Evolutionary conservation across 2,797 vertebrate genomes (phyloP), one percentile per base, ranked within the genome.

Genomic region (Strix occidentalis): DNA sequence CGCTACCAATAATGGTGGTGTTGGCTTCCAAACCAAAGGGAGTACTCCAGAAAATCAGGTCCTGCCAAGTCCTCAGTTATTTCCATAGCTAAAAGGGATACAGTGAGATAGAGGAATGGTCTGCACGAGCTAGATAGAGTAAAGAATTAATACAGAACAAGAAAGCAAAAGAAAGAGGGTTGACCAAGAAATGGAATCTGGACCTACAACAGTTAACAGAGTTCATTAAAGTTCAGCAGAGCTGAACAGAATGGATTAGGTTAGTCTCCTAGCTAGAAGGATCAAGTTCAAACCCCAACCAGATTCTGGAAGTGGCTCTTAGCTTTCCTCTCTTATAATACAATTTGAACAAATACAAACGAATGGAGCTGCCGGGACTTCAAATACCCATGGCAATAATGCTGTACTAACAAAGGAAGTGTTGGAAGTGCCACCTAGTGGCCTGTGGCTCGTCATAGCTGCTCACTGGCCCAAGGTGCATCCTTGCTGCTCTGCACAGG

Each of bases 81-180:
- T 89, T 94, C 81, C 84, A 94, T 21, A 75, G 83, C 76, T 89
- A 87, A 75, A 90, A 95, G 76, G 50, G 68, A 89, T 75, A 87
- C 28, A 63, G 65, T 60, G 65, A 84, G 70, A 90, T 4, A 93
- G 41, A 82, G 61, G 89, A 96, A 94, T 71, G 48, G 57, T 60
- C 51, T 72, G 72, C 68, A 72, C 0, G 2, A 76, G 54, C 71
- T 85, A 79, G 80, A 86, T 1, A 92, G 88, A 89, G 79, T 60
- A 53, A 96, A 89, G 65, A 78, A 56, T 90, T 87, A 68, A 74
- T 70, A 96, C 66, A 94, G 76, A 95, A 95, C 33, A 65, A 70
- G 61, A 94, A 95, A 89, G 81, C 66, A 90, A 93, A 91, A 80
- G 45, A 94, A 97, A 96, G 6, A 20, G 48, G 35, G 35, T 1